Evolutionary conservation across 2,797 vertebrate species (phyloP).

Genomic region (Gouania willdenowi): DNA sequence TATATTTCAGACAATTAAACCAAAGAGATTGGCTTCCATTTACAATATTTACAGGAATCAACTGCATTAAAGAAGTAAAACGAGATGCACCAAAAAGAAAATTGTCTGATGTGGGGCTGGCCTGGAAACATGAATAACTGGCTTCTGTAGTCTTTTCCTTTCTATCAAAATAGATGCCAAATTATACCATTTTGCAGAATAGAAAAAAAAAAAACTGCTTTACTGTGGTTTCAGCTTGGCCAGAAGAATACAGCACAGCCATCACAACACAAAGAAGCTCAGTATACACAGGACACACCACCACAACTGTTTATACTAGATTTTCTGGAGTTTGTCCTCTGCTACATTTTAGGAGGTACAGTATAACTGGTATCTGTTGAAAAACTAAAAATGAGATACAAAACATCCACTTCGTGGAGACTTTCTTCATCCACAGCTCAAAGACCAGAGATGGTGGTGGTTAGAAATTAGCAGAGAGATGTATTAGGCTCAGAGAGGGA

Average conservation of each 20-base stretch:
- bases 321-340: constrained; percentile 31
- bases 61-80: constrained; percentile 20
- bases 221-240: constrained; percentile 53
- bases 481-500: neutral
- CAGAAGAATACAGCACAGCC: constrained; percentile 67
- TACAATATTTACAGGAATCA: constrained; percentile 9
- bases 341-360: constrained; percentile 5
- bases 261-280: constrained; percentile 46
- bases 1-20: too few relatives aligned
- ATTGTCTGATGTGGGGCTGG: constrained; percentile 39
- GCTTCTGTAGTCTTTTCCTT: constrained; percentile 52
- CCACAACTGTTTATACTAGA: constrained; percentile 24
- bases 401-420: constrained; percentile 2
- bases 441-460: neutral
- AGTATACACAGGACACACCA: constrained; percentile 29
- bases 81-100: constrained; percentile 23
- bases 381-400: constrained; percentile 21
- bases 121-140: constrained; percentile 37
- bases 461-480: constrained; percentile 9
- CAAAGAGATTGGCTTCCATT: too few relatives aligned
- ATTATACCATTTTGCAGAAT: constrained; percentile 75
- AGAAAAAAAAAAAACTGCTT: constrained; percentile 52
- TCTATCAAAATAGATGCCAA: constrained; percentile 76
- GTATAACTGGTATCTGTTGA: neutral
- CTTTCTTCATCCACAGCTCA: constrained; percentile 3